Conservation (phyloP, 2,888 invertebrate genomes). For the Alsophila aescularia region DNA sequence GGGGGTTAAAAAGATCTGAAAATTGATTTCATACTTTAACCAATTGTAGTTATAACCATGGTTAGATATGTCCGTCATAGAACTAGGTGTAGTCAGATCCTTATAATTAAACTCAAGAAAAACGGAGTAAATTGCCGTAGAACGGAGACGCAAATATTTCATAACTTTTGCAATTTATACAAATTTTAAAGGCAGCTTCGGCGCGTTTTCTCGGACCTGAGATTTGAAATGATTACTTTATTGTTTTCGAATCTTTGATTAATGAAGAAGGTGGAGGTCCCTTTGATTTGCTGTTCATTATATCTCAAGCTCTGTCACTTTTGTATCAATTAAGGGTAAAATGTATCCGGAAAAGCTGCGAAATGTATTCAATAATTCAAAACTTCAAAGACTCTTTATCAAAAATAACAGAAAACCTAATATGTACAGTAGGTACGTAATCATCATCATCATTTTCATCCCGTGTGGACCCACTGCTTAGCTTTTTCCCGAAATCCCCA, state of each 20-base stretch:
- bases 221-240: slow-evolving; percentile 62
- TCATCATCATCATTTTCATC: no score
- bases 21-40: no score
- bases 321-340: background rate
- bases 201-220: slow-evolving; percentile 53
- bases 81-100: background rate
- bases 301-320: background rate
- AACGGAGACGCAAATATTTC: slow-evolving; percentile 72
- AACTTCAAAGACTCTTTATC: no score
- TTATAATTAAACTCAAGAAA: slow-evolving; percentile 77
- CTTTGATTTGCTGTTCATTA: slow-evolving; percentile 12
- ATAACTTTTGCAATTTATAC: slow-evolving; percentile 78
- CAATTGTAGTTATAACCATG: no score
- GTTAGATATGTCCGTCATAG: background rate
- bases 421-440: no score
- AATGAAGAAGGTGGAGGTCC: slow-evolving; percentile 30
- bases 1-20: no score
- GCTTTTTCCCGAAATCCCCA: no score
- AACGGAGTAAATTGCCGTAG: slow-evolving; percentile 71
- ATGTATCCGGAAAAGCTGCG: no score
- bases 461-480: no score
- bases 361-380: no score
- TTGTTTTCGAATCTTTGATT: slow-evolving; percentile 47
- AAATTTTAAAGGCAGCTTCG: slow-evolving; percentile 71
- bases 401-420: no score